Base-by-base conservation (phyloP, 2,797 vertebrate species). In the Lagocephalus sceleratus region DNA sequence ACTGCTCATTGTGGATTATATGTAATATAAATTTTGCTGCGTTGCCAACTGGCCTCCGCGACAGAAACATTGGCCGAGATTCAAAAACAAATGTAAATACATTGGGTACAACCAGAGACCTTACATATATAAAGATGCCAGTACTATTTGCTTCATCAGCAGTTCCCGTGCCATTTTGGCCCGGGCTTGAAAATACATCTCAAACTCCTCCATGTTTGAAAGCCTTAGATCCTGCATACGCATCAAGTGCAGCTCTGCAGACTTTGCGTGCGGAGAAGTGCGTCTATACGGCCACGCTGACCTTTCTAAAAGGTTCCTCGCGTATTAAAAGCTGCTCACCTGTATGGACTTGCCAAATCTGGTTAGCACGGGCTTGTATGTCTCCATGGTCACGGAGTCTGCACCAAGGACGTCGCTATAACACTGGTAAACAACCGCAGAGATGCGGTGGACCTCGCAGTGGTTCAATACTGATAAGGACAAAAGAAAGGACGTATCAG, bases 371-470 rank as follows among this genome's bases (percentile, higher is more conserved):
- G 92, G 91, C 61, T 87, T 93, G 79, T 93, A 98, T 0, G 92
- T 91, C 79, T 94, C 93, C 38, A 94, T 82, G 5, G 94, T 92
- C 46, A 94, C 57, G 0, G 92, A 92, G 84, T 99, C 94, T 5
- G 92, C 85, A 35, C 90, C 89, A 59, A 90, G 87, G 68, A 93
- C 85, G 47, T 99, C 95, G 4, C 92, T 97, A 69, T 93, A 98
- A 57, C 95, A 95, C 85, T 93, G 89, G 71, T 97, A 97, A 38
- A 94, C 78, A 12, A 93, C 80, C 0, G 94, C 86, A 7, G 94
- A 83, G 55, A 97, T 87, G 47, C 73, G 81, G 81, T 92, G 92
- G 2, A 96, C 92, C 79, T 98, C 94, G 54, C 95, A 97, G 54
- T 95, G 91, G 70, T 90, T 95, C 76, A 99, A 78, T 40, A 98